These are phyloP conservation scores for Onychomys torridus DNA, from an alignment of 2,797 vertebrate genomes.

Conservation along the genomic window DNA sequence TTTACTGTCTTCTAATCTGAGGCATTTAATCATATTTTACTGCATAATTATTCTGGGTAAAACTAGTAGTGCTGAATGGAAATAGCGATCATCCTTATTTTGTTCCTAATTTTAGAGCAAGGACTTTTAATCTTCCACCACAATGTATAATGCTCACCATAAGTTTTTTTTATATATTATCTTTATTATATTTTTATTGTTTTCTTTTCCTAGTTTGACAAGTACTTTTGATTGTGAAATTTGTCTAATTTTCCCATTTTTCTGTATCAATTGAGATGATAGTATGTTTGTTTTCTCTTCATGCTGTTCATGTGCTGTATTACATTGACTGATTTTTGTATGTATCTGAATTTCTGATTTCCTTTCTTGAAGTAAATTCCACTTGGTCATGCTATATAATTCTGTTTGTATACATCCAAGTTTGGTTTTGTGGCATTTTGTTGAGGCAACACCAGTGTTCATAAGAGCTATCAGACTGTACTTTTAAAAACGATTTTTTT, in stretches of 20 bases:
- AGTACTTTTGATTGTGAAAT: background rate
- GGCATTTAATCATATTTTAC: background rate
- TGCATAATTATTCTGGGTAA: background rate
- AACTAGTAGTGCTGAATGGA: background rate
- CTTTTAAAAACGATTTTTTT: background rate
- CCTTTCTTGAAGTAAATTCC: background rate
- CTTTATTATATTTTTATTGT: background rate
- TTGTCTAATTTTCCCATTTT: background rate
- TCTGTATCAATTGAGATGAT: background rate
- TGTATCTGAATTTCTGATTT: background rate
- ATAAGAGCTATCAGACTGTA: background rate
- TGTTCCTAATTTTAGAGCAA: background rate
- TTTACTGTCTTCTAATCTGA: background rate
- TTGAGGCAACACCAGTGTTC: background rate
- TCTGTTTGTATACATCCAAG: background rate
- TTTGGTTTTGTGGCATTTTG: background rate
- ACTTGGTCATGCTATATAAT: background rate
- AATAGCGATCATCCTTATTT: background rate
- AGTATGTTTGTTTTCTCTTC: background rate
- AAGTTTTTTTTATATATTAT: background rate
- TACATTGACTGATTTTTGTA: background rate
- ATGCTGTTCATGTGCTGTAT: background rate
- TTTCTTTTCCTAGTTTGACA: background rate
- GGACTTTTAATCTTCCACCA: background rate
- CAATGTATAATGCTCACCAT: background rate